Conservation (phyloP, 2,888 invertebrate genomes). For the Conistra vaccinii region DNA sequence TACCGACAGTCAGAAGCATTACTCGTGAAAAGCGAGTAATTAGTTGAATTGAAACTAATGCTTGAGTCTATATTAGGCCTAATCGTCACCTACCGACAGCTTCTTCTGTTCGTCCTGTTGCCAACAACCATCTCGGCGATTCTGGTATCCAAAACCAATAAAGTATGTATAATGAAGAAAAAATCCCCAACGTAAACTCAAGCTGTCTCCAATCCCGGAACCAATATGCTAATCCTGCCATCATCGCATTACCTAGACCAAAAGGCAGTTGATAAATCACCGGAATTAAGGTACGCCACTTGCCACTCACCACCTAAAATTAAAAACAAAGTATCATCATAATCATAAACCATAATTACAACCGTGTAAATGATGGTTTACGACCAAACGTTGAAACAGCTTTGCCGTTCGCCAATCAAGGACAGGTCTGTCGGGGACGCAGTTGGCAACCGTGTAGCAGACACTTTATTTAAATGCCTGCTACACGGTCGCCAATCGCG, state of each 20-base stretch:
- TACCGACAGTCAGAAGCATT: neutral
- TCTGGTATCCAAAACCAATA: constrained; percentile 90
- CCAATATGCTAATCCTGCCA: constrained; percentile 90
- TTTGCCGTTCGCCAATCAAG: too few species aligned
- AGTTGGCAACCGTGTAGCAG: too few species aligned
- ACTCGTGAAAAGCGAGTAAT: neutral
- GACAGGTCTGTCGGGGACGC: too few species aligned
- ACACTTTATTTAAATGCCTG: too few species aligned
- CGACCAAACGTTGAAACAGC: too few species aligned
- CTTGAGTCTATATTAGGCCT: neutral
- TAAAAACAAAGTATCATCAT: neutral
- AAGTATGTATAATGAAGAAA: constrained; percentile 87
- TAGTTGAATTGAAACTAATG: too few species aligned
- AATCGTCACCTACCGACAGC: constrained; percentile 81
- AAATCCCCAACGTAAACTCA: constrained; percentile 88
- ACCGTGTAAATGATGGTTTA: too few species aligned
- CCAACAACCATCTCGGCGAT: constrained; percentile 92
- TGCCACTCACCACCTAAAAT: constrained; percentile 90
- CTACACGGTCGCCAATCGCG: too few species aligned
- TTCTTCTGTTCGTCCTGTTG: constrained; percentile 87
- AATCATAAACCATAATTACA: too few species aligned
- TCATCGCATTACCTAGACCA: constrained; percentile 90
- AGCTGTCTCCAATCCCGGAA: constrained; percentile 92
- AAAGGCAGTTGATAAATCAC: constrained; percentile 92
- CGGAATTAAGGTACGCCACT: constrained; percentile 91